These are phyloP conservation scores for Diaperis boleti DNA, from an alignment of 2,888 invertebrate genomes.

Conservation along the genomic window DNA sequence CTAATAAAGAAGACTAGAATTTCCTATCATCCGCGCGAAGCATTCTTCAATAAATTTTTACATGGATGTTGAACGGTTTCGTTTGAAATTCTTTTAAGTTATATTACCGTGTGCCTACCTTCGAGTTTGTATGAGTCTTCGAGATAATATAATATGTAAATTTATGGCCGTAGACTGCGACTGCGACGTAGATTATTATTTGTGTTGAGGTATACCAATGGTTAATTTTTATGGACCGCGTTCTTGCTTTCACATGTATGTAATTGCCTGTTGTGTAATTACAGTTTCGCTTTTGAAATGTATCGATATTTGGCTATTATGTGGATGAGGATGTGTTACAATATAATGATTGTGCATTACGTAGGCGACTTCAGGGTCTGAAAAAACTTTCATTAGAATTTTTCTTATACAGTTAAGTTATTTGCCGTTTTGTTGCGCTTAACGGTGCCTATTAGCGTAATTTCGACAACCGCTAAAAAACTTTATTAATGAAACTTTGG, in stretches of 20 bases:
- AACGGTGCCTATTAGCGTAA: too few relatives aligned
- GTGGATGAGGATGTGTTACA: too few relatives aligned
- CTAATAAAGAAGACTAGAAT: neutral
- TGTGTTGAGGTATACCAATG: constrained; percentile 14
- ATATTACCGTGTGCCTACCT: constrained; percentile 10
- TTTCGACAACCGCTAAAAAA: too few relatives aligned
- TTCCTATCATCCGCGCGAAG: neutral
- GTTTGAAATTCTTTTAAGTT: constrained; percentile 4
- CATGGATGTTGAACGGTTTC: neutral
- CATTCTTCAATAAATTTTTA: neutral
- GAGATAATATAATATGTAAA: constrained; percentile 33
- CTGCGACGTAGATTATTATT: constrained; percentile 22
- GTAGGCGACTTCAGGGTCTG: too few relatives aligned
- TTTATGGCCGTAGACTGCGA: constrained; percentile 26
- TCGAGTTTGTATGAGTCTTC: constrained; percentile 22
- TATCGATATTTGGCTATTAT: neutral
- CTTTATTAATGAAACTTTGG: too few relatives aligned
- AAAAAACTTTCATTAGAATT: too few relatives aligned
- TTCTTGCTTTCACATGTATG: constrained; percentile 10
- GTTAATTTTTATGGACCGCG: constrained; percentile 17
- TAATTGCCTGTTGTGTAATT: constrained; percentile 18
- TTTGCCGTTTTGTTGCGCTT: neutral
- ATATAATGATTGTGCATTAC: too few relatives aligned
- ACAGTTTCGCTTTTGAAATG: neutral
- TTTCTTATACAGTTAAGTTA: too few relatives aligned